phyloP scores from a whole-genome alignment of 2,797 vertebrate species.

The Halcyon chelicuti region DNA sequence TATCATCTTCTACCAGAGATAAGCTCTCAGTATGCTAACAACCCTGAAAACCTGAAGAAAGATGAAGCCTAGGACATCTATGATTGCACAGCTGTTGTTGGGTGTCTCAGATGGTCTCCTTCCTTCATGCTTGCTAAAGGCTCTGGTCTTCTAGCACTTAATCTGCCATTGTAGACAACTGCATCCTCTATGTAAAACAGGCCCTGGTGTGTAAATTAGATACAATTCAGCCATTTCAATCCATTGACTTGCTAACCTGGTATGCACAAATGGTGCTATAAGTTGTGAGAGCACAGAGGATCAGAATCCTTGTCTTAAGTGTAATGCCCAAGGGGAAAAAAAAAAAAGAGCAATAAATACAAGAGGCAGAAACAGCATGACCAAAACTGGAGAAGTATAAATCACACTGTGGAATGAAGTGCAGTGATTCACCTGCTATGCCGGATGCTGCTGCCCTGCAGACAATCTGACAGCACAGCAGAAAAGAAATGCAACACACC shows the following conservation, averaged over 20 bases:
- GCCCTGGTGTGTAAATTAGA: neutral
- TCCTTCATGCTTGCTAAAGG: neutral
- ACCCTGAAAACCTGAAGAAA: neutral
- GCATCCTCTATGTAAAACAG: neutral
- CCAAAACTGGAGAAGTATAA: conserved; percentile 45
- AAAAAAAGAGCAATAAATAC: conserved; percentile 36
- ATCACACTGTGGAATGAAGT: conserved; percentile 30
- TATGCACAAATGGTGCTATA: neutral
- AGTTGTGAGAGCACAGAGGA: neutral
- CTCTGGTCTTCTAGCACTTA: neutral
- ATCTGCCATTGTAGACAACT: neutral
- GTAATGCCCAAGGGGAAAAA: neutral
- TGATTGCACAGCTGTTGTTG: neutral
- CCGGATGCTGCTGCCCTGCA: conserved; percentile 42
- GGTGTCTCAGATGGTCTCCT: neutral
- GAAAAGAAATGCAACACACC: conserved; percentile 57
- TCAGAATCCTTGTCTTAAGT: conserved; percentile 16
- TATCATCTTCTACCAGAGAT: neutral
- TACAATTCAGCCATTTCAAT: neutral
- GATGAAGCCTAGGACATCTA: neutral
- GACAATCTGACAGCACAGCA: conserved; percentile 63
- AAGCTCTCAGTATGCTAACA: neutral
- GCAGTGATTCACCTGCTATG: conserved; percentile 58
- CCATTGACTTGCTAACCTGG: neutral
- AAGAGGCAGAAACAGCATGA: conserved; percentile 32